A percentile compares a stretch with the other conserved stretches of the same genome.
Conservation (phyloP, 2,888 invertebrate species). For the Encarsia formosa region DNA sequence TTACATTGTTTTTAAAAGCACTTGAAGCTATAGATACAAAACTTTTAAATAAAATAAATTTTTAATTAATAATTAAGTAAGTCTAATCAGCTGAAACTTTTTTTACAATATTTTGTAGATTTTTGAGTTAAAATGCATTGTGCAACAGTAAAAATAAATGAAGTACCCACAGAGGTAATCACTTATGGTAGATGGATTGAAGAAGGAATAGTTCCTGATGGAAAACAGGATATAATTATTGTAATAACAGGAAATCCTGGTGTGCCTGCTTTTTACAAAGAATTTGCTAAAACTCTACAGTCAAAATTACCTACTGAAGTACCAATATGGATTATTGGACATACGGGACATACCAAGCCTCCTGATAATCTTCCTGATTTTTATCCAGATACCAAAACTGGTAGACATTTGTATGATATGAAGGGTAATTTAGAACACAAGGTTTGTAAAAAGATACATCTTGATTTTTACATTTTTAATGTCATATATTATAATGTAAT, state of each 20-base stretch:
- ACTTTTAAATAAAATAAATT: too few relatives aligned
- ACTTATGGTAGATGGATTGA: slow-evolving; percentile 70
- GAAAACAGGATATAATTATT: slow-evolving; percentile 63
- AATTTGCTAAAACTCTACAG: slow-evolving; percentile 67
- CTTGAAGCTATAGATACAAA: too few relatives aligned
- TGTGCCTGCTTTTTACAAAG: slow-evolving; percentile 72
- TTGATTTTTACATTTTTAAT: neutral
- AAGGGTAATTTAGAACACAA: slow-evolving; percentile 79
- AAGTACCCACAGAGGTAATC: slow-evolving; percentile 68
- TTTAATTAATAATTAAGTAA: too few relatives aligned
- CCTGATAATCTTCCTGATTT: slow-evolving; percentile 50
- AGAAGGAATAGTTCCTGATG: slow-evolving; percentile 55
- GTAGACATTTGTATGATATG: slow-evolving; percentile 64
- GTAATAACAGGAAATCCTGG: slow-evolving; percentile 89
- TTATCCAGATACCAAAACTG: slow-evolving; percentile 34
- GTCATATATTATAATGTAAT: neutral
- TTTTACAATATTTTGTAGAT: neutral
- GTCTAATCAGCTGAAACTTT: neutral
- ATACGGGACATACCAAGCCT: slow-evolving; percentile 78
- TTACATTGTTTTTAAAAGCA: too few relatives aligned
- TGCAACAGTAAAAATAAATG: slow-evolving; percentile 58
- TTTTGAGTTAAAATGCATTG: slow-evolving; percentile 49
- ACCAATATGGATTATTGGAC: slow-evolving; percentile 78
- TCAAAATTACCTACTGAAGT: slow-evolving; percentile 56
- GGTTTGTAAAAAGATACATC: slow-evolving; percentile 45